Conservation (phyloP, 2,797 vertebrate species). For the Hippocampus kuda region DNA sequence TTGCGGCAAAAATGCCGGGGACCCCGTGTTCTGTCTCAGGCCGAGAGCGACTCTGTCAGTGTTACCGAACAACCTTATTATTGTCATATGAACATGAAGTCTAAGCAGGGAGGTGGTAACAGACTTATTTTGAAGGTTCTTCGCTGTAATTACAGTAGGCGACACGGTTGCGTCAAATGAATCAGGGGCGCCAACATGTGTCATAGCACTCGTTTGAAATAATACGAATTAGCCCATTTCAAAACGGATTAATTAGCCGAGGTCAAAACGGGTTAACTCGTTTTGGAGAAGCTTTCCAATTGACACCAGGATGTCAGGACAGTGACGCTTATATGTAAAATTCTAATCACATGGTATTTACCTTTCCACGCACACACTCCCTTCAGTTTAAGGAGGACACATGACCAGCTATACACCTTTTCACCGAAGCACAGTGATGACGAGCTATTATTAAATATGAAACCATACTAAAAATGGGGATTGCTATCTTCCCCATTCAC, state of each 20-base stretch:
- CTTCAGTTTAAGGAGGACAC: not conserved
- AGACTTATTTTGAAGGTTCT: not conserved
- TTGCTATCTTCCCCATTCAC: constrained; percentile 6
- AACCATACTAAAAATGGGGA: not conserved
- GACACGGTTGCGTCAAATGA: not conserved
- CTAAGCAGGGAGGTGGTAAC: not conserved
- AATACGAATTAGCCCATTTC: no score
- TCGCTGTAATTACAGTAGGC: not conserved
- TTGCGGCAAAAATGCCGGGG: constrained; percentile 30
- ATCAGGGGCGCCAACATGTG: not conserved
- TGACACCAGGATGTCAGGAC: not conserved
- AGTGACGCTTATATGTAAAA: not conserved
- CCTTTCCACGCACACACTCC: not conserved
- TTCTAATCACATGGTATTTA: not conserved
- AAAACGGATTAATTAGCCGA: no score
- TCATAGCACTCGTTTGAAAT: not conserved
- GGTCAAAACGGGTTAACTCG: not conserved
- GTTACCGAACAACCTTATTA: not conserved
- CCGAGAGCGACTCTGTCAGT: constrained; percentile 35
- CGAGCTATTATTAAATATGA: not conserved
- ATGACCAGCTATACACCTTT: not conserved
- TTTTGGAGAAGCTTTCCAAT: not conserved
- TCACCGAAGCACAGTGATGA: not conserved
- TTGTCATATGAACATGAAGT: not conserved
- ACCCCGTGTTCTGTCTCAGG: constrained; percentile 38